Evolutionary conservation across 2,888 invertebrate species (phyloP).

Genomic region (Ornithoptera priamus): DNA sequence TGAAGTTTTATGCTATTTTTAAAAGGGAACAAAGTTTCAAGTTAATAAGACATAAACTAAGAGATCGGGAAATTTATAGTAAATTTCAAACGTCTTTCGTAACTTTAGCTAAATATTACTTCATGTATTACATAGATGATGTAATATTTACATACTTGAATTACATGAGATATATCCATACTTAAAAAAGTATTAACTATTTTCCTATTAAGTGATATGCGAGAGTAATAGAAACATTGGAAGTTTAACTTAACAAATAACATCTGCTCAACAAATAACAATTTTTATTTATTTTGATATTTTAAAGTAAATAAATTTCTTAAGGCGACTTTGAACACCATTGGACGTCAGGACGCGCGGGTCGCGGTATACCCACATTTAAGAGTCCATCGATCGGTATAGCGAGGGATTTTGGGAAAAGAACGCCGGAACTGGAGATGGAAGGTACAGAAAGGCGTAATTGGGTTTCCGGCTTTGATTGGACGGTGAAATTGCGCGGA

Average conservation of each 20-base stretch:
- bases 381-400: slow-evolving; percentile 66
- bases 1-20: no score
- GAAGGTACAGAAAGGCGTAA: slow-evolving; percentile 59
- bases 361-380: slow-evolving; percentile 66
- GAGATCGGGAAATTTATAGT: slow-evolving; percentile 41
- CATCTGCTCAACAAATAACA: no score
- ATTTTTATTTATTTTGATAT: no score
- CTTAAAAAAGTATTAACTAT: no score
- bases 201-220: no score
- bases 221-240: no score
- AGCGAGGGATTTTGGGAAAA: slow-evolving; percentile 73
- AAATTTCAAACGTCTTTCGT: slow-evolving; percentile 32
- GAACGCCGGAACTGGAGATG: slow-evolving; percentile 56
- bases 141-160: no score
- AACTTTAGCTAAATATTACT: not conserved
- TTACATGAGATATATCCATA: no score
- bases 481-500: slow-evolving; percentile 39
- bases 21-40: no score
- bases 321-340: slow-evolving; percentile 67
- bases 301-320: slow-evolving; percentile 37
- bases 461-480: slow-evolving; percentile 45
- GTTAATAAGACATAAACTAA: slow-evolving; percentile 36
- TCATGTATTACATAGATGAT: no score
- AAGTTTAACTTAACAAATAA: no score
- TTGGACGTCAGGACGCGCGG: slow-evolving; percentile 51